Evolutionary conservation across 1,140 invertebrate genomes (phyloP).

Genomic region (Drosophila parabipectinata): DNA sequence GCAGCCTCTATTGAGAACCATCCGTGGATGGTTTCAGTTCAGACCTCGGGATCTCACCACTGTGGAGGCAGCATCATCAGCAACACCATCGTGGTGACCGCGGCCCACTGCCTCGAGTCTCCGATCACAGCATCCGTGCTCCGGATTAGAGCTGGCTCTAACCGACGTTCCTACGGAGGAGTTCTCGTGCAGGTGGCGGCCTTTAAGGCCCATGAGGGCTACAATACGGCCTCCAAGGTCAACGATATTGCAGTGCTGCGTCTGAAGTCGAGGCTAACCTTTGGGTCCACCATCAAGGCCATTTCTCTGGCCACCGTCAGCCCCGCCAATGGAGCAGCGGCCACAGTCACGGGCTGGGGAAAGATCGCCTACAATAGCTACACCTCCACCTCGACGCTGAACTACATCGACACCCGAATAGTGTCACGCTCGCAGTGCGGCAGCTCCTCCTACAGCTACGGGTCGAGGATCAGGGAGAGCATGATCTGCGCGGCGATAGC

Average conservation of each 20-base stretch:
- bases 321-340: constrained; percentile 45
- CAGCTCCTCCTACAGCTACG: constrained; percentile 59
- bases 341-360: constrained; percentile 84
- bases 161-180: constrained; percentile 38
- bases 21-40: constrained; percentile 69
- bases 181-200: constrained; percentile 35
- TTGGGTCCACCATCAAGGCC: constrained; percentile 75
- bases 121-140: constrained; percentile 30
- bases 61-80: constrained; percentile 87
- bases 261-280: constrained; percentile 69
- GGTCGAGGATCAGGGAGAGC: constrained; percentile 36
- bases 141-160: constrained; percentile 54
- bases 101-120: constrained; percentile 52
- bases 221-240: constrained; percentile 17
- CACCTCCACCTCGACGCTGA: constrained; percentile 36
- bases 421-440: constrained; percentile 47
- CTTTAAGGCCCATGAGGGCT: constrained; percentile 55
- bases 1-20: constrained; percentile 32
- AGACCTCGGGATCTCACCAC: constrained; percentile 59
- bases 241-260: constrained; percentile 85
- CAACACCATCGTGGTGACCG: constrained; percentile 74
- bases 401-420: constrained; percentile 56
- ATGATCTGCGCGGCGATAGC: constrained; percentile 66
- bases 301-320: constrained; percentile 67
- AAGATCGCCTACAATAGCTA: constrained; percentile 20